A percentile compares a stretch with the other conserved stretches of the same genome.
Evolutionary conservation across 2,888 invertebrate species (phyloP).

Genomic region (Scaptomyza cyrtandrae): DNA sequence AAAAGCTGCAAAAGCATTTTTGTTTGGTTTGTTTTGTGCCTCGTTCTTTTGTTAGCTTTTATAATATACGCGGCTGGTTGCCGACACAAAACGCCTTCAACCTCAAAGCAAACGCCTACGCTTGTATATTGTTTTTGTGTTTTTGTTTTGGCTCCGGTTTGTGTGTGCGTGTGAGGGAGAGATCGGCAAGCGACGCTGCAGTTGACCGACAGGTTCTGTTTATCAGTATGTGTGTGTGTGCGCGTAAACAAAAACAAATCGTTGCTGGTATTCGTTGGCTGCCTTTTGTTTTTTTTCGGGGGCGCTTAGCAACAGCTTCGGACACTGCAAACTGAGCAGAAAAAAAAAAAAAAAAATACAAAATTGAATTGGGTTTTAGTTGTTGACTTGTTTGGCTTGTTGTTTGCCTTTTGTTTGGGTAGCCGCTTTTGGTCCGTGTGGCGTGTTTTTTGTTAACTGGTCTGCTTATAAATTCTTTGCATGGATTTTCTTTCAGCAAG

Average conservation of each 20-base stretch:
- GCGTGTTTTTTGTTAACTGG: slow-evolving; percentile 56
- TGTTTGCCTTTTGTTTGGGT: slow-evolving; percentile 69
- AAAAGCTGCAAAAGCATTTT: slow-evolving; percentile 25
- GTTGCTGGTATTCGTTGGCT: slow-evolving; percentile 45
- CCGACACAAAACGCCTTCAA: slow-evolving; percentile 1
- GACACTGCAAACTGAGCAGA: slow-evolving; percentile 23
- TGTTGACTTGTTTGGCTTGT: slow-evolving; percentile 61
- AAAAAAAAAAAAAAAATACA: slow-evolving; percentile 2
- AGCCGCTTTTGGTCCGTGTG: slow-evolving; percentile 44
- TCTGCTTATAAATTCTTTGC: slow-evolving; percentile 27
- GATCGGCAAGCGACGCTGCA: slow-evolving; percentile 45
- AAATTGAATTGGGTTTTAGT: slow-evolving; percentile 37
- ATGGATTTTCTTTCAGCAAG: slow-evolving; percentile 28
- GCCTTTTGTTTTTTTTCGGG: slow-evolving; percentile 58
- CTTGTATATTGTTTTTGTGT: slow-evolving; percentile 58
- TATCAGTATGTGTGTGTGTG: slow-evolving; percentile 22
- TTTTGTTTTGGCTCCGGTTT: slow-evolving; percentile 72
- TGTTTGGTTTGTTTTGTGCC: slow-evolving; percentile 36
- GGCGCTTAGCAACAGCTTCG: slow-evolving; percentile 65
- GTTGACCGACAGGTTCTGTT: slow-evolving; percentile 61
- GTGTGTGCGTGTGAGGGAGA: slow-evolving; percentile 6
- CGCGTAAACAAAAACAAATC: slow-evolving; percentile 58
- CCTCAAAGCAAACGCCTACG: slow-evolving; percentile 16
- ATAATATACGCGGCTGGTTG: slow-evolving; percentile 26
- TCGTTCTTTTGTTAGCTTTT: slow-evolving; percentile 41